Evolutionary conservation across 2,113 vertebrate species (phyloP).

Genomic region (Chionis minor): DNA sequence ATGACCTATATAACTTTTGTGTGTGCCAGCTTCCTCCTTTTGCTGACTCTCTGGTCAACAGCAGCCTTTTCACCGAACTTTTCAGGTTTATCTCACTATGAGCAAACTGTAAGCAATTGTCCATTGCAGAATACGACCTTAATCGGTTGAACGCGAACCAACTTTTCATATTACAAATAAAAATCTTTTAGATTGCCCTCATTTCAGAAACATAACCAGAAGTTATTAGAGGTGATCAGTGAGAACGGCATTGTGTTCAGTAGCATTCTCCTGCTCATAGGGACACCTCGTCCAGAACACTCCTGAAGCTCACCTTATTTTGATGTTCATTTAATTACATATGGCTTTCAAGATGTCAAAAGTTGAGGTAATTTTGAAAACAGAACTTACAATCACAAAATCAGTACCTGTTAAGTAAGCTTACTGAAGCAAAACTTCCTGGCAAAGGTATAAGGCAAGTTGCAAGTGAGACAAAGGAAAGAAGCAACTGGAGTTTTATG

Average conservation of each 20-base stretch:
- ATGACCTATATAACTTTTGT: not conserved
- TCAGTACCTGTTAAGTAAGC: not conserved
- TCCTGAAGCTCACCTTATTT: not conserved
- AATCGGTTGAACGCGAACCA: not conserved
- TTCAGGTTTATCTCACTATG: not conserved
- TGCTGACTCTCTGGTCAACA: not conserved
- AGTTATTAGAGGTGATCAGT: not conserved
- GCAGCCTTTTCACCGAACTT: not conserved
- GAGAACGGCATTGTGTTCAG: not conserved
- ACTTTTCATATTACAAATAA: not conserved
- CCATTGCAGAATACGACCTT: accelerated
- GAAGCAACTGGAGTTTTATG: not conserved
- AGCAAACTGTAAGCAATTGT: not conserved
- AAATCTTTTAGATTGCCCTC: not conserved
- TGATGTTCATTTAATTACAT: not conserved
- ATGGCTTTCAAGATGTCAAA: not conserved
- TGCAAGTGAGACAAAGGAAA: not conserved
- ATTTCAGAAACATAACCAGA: not conserved
- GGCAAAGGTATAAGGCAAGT: not conserved
- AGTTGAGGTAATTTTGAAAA: not conserved
- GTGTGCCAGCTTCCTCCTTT: not conserved
- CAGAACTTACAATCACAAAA: not conserved
- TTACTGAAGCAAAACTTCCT: not conserved
- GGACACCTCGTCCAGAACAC: not conserved
- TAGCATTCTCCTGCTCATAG: not conserved